Evolutionary conservation across 2,113 vertebrate genomes (phyloP).

Genomic region (Eptesicus fuscus): DNA sequence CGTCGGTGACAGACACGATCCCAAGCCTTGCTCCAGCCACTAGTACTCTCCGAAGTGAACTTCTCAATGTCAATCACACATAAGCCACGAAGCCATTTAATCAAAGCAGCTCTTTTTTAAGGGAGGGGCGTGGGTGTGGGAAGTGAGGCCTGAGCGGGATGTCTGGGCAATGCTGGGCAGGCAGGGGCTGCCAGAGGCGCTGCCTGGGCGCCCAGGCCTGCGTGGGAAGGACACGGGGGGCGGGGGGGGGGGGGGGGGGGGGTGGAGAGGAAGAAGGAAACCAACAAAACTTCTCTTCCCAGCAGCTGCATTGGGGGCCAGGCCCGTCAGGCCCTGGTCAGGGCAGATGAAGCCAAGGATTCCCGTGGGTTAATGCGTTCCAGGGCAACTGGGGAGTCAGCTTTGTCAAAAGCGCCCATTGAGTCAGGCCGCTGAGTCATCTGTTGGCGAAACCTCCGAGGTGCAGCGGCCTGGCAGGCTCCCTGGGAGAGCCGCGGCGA

Average conservation of each 20-base stretch:
- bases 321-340: background rate
- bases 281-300: background rate
- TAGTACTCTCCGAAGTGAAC: background rate
- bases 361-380: background rate
- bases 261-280: background rate
- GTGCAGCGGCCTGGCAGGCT: background rate
- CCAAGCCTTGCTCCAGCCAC: background rate
- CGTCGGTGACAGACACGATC: background rate
- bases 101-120: background rate
- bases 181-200: background rate
- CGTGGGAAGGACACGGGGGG: background rate
- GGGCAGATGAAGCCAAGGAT: background rate
- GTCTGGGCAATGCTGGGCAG: background rate
- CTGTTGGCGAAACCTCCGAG: background rate
- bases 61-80: background rate
- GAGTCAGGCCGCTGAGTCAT: slow-evolving; percentile 26
- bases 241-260: background rate
- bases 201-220: background rate
- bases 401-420: slow-evolving; percentile 42
- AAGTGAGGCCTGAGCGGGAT: background rate
- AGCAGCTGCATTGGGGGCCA: background rate
- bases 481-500: background rate
- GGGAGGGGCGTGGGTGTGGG: background rate
- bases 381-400: background rate
- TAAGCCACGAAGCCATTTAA: background rate